A percentile compares a stretch with the other conserved stretches of the same genome.
Conservation (phyloP, 1,140 invertebrate genomes). For the Sycophaga agraensis region DNA sequence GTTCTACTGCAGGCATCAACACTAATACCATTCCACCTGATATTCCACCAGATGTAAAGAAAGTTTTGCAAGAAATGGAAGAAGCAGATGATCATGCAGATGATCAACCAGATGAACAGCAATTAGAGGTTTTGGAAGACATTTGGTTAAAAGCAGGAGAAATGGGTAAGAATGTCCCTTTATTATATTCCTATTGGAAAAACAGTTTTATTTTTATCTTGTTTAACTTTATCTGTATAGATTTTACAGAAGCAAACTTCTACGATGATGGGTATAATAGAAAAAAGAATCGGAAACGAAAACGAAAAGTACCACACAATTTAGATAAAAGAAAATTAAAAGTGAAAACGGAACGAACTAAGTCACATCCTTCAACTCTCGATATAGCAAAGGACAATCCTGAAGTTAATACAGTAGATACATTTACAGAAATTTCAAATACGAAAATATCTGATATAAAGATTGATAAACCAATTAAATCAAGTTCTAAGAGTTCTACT, state of each 20-base stretch:
- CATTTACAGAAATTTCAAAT: constrained; percentile 5
- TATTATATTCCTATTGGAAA: too few species aligned
- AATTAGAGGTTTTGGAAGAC: constrained; percentile 75
- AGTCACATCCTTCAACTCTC: background rate
- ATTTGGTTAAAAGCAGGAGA: constrained; percentile 82
- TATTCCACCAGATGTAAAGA: constrained; percentile 57
- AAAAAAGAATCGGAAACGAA: constrained; percentile 51
- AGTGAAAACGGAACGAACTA: constrained; percentile 9
- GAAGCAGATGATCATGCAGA: constrained; percentile 44
- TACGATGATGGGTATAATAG: constrained; percentile 61
- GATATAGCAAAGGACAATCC: constrained; percentile 14
- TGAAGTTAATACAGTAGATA: background rate
- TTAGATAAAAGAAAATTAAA: constrained; percentile 33
- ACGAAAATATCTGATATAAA: constrained; percentile 7
- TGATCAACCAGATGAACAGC: constrained; percentile 68
- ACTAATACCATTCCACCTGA: constrained; percentile 40
- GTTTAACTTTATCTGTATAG: constrained; percentile 35
- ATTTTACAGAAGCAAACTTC: constrained; percentile 58
- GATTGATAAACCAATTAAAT: constrained; percentile 1
- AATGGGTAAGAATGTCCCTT: constrained; percentile 60
- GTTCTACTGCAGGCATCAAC: constrained; percentile 48
- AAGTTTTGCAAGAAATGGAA: constrained; percentile 57
- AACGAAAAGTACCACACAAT: constrained; percentile 38
- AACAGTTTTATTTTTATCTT: constrained; percentile 3
- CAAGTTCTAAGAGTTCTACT: background rate